Evolutionary conservation across 2,113 vertebrate genomes (phyloP), one percentile per base, ranked within the genome.

Genomic region (Megaleporinus macrocephalus): DNA sequence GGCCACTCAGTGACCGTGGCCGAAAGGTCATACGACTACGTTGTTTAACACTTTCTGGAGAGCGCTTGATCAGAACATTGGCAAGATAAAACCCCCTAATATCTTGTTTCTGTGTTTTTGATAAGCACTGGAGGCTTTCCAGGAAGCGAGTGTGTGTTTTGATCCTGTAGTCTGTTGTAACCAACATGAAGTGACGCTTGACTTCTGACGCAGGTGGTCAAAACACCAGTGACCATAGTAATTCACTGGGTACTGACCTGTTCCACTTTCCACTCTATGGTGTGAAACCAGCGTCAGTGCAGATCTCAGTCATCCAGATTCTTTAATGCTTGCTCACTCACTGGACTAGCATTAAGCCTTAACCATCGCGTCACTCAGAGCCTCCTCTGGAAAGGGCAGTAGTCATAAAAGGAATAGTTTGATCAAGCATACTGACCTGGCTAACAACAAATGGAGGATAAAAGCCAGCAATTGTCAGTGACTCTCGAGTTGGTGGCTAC

Each of bases 1-100:
- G 30, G 47, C 30, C 68, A 73, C 59, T 29, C 63, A 29, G 77
- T 62, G 49, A 29, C 62, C 70, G 72, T 57, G 33, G 73, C 16
- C 14, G 26, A 30, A 78, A 10, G 18, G 57, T 70, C 69, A 71
- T 59, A 15, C 15, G 27, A 11, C 16, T 16, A 11, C 49, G 55
- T 51, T 41, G 29, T 61, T 59, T 79, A 44, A 5, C 15, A 30
- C 9, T 27, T 47, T 0, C 18, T 24, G 15, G 11, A 62, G 33
- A 26, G 44, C 24, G 22, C 27, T 12, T 30, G 41, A 80, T 62
- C 62, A 51, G 66, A 33, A 73, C 47, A 80, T 65, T 51, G 27
- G 6, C 22, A 15, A 53, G 63, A 57, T 55, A 27, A 44, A 3
- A 26, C 1, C 5, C 2, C 3, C 11, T 61, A 24, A 77, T 77